Conservation (phyloP, 2,888 invertebrate genomes). For the Metellina segmentata region DNA sequence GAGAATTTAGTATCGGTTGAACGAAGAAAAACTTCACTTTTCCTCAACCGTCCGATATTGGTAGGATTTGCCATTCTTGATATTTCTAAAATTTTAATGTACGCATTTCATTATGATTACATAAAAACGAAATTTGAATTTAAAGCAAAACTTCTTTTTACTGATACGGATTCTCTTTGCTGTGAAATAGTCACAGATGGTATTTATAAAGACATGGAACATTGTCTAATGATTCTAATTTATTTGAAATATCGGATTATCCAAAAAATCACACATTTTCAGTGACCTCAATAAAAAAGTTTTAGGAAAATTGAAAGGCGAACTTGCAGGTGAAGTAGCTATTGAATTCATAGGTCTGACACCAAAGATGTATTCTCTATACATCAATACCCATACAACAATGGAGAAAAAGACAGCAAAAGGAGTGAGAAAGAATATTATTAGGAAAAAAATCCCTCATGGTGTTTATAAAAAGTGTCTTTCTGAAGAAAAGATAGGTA, state of each 20-base stretch:
- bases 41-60: conserved; percentile 78
- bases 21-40: conserved; percentile 4
- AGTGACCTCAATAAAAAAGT: conserved; percentile 1
- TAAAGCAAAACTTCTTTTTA: conserved; percentile 78
- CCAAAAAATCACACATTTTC: background rate
- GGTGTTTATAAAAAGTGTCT: background rate
- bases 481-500: background rate
- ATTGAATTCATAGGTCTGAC: background rate
- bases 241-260: conserved; percentile 2
- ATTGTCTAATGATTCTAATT: background rate
- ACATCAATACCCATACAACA: no score
- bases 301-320: conserved; percentile 21
- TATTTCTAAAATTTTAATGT: conserved; percentile 78
- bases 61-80: conserved; percentile 78
- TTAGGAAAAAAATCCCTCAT: background rate
- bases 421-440: background rate
- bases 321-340: background rate
- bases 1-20: background rate
- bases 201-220: background rate
- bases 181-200: conserved; percentile 8
- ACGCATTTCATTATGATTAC: conserved; percentile 74
- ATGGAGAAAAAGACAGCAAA: conserved; percentile 1
- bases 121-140: conserved; percentile 77
- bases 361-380: background rate
- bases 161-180: conserved; percentile 79